Conservation (phyloP, 2,888 invertebrate species). For the Erynnis tages region DNA sequence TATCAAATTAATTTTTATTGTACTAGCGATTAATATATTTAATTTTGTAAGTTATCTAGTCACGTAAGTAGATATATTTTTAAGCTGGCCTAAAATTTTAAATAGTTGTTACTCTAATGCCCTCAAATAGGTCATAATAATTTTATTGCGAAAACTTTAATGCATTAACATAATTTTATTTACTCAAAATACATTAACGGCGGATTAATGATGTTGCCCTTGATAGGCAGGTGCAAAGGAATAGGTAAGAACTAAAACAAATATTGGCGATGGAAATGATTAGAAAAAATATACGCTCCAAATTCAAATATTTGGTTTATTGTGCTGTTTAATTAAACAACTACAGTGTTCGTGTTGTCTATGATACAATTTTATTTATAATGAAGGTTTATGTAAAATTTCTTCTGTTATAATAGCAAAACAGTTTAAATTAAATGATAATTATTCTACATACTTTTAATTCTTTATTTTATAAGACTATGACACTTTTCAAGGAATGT, state of each 20-base stretch:
- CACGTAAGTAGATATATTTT: no score
- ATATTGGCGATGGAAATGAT: conserved; percentile 21
- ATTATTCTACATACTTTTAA: conserved; percentile 1
- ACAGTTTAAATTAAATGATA: conserved; percentile 7
- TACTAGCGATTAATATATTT: no score
- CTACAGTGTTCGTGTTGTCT: conserved; percentile 41
- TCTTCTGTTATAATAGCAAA: conserved; percentile 11
- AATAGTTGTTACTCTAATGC: no score
- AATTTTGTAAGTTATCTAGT: no score
- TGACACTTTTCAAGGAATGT: conserved; percentile 19
- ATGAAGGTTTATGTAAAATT: conserved; percentile 15
- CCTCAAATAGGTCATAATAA: no score
- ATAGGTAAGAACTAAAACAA: conserved; percentile 8
- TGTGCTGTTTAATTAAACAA: conserved; percentile 65
- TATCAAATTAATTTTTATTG: no score
- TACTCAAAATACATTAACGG: conserved; percentile 5
- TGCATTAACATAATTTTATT: conserved; percentile 17
- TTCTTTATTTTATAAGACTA: conserved; percentile 14
- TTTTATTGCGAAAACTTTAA: no score
- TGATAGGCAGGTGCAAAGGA: conserved; percentile 19
- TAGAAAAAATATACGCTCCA: conserved; percentile 23
- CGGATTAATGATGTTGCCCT: neutral
- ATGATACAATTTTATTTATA: conserved; percentile 34
- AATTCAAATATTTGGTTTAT: conserved; percentile 65
- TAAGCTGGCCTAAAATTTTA: no score